Base-by-base conservation (phyloP, 2,797 vertebrate genomes). In the Brachymystax lenok region DNA sequence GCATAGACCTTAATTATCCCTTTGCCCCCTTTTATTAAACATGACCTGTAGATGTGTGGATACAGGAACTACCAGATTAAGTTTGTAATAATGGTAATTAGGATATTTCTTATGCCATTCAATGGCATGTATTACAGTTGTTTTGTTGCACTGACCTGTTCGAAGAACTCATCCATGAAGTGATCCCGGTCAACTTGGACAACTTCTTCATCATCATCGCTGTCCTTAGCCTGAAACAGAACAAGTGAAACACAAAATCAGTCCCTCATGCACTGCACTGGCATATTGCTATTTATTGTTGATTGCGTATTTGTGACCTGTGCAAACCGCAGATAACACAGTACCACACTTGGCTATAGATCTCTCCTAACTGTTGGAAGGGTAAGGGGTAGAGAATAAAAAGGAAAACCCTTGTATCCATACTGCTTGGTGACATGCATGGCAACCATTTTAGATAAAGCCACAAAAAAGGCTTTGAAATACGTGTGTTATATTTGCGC, bases 151-250 rank as follows among this genome's bases (percentile, higher is more conserved):
- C 85, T 91, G 74, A 97, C 97, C 97, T 98, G 97, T 85, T 98
- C 97, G 4, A 98, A 98, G 92, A 98, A 98, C 88, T 98, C 96
- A 64, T 98, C 97, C 97, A 98, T 98, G 89, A 98, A 98, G 88
- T 97, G 96, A 84, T 97, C 97, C 77, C 96, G 92, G 83, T 98
- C 97, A 46, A 98, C 96, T 30, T 97, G 96, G 46, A 98, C 96
- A 83, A 97, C 96, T 87, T 97, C 97, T 79, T 98, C 97, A 82
- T 98, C 97, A 85, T 98, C 97, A 35, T 98, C 97, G 12, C 97
- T 98, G 95, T 98, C 97, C 94, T 98, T 97, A 64, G 96, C 96
- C 97, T 98, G 92, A 2, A 76, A 70, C 61, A 76, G 27, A 74
- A 5, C 21, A 69, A 24, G 3, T 3, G 68, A n/a, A 59, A 19